Percentiles rank a stretch among this genome's conserved stretches.
phyloP scores from a whole-genome alignment of 2,113 vertebrate species.

The Sylvilagus bachmani region DNA sequence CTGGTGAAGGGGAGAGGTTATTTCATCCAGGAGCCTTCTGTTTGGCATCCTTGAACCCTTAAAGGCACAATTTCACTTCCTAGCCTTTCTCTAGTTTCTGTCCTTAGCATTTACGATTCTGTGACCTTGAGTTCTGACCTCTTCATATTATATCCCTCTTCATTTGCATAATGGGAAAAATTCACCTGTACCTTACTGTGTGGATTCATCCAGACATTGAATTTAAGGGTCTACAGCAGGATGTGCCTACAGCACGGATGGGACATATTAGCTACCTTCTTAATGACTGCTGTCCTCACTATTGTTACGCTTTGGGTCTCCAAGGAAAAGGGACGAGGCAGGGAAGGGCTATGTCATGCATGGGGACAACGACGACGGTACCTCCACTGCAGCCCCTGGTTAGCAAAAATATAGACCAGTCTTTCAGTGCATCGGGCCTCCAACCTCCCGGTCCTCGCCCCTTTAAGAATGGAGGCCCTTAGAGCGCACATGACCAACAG shows the following conservation, averaged over 20 bases:
- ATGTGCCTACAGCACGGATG: neutral
- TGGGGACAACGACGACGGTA: neutral
- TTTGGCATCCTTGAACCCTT: neutral
- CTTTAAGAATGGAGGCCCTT: neutral
- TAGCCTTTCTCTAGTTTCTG: neutral
- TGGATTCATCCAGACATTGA: neutral
- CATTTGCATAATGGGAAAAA: neutral
- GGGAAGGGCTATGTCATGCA: neutral
- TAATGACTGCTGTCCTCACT: neutral
- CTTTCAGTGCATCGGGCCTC: neutral
- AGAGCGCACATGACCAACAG: neutral
- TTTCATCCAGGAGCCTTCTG: neutral
- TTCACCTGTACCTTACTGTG: neutral
- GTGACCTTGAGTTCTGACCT: neutral
- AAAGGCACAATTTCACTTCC: constrained; percentile 6
- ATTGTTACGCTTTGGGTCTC: neutral
- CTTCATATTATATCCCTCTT: neutral
- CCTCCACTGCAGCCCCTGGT: neutral
- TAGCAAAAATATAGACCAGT: neutral
- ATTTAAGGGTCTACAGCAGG: neutral
- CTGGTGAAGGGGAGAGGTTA: neutral
- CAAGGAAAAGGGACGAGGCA: neutral
- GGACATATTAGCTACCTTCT: neutral
- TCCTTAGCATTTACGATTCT: neutral
- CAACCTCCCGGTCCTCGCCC: neutral